Evolutionary conservation across 2,797 vertebrate genomes (phyloP).

Genomic region (Bradypus variegatus): DNA sequence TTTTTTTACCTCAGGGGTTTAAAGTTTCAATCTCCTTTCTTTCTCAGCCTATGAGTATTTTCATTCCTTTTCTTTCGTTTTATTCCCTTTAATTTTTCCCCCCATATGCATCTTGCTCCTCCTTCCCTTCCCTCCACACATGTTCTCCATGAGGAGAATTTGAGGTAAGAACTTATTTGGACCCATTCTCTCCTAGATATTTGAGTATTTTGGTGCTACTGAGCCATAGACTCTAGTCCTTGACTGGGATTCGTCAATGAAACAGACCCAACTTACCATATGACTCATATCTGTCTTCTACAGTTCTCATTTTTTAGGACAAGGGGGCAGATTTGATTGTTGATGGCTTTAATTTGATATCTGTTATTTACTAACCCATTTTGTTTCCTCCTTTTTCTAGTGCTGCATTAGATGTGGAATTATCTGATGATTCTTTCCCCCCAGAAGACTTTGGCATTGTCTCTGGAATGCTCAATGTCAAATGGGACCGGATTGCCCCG

Average conservation of each 20-base stretch:
- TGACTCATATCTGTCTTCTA: neutral
- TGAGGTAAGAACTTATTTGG: neutral
- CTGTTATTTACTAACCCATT: neutral
- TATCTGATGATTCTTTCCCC: slow-evolving; percentile 94
- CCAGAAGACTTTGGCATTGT: slow-evolving; percentile 97
- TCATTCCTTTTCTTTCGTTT: neutral
- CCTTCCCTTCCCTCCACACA: neutral
- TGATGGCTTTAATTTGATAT: neutral
- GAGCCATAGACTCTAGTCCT: neutral
- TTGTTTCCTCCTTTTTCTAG: slow-evolving; percentile 67
- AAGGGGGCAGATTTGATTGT: neutral
- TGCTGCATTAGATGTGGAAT: slow-evolving; percentile 92
- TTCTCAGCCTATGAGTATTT: neutral
- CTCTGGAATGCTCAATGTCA: slow-evolving; percentile 95
- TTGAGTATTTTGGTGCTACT: neutral
- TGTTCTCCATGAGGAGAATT: neutral
- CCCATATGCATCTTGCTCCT: neutral
- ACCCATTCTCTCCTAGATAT: neutral
- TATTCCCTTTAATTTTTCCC: neutral
- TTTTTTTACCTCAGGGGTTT: neutral
- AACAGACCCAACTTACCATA: neutral
- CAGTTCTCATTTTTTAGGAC: neutral
- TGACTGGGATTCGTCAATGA: neutral
- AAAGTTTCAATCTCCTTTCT: neutral
- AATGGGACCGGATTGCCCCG: slow-evolving; percentile 97